Percentiles rank a stretch among this genome's conserved stretches.
These are phyloP conservation scores for Hirtodrosophila confusa DNA, from an alignment of 2,888 invertebrate species.

Conservation along the genomic window DNA sequence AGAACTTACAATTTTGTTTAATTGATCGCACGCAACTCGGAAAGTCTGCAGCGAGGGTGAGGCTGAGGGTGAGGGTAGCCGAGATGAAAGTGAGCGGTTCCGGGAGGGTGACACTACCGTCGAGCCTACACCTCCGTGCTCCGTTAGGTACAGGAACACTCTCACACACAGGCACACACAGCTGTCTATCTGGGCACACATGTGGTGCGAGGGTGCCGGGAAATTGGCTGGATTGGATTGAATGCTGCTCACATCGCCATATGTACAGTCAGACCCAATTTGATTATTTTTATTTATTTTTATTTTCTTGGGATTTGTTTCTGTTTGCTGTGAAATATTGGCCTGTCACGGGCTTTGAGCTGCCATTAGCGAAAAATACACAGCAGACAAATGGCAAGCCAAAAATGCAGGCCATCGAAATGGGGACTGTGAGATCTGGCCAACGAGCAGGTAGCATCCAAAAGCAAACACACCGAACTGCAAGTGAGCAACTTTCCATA, in stretches of 20 bases:
- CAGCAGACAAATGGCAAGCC: conserved; percentile 20
- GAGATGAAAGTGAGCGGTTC: conserved; percentile 33
- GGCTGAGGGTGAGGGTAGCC: conserved; percentile 24
- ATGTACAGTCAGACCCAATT: conserved; percentile 63
- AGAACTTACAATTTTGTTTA: conserved; percentile 49
- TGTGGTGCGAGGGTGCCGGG: conserved; percentile 35
- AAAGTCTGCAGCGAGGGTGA: conserved; percentile 23
- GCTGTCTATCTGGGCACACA: conserved; percentile 22
- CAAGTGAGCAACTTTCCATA: conserved; percentile 19
- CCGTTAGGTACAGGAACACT: conserved; percentile 28
- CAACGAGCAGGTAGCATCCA: conserved; percentile 30
- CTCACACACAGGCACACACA: conserved; percentile 19
- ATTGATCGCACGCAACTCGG: conserved; percentile 61
- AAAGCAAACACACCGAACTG: conserved; percentile 9
- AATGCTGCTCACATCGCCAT: conserved; percentile 17
- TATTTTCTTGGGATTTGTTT: conserved; percentile 21
- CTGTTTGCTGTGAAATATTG: conserved; percentile 43
- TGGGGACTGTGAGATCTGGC: not conserved
- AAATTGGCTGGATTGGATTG: conserved; percentile 24
- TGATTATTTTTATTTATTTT: conserved; percentile 33
- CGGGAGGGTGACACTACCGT: conserved; percentile 35
- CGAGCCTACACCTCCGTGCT: conserved; percentile 41
- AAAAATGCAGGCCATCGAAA: conserved; percentile 15
- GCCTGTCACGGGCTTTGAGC: conserved; percentile 34
- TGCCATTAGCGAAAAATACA: conserved; percentile 38